Percentiles rank a stretch among this genome's conserved stretches.
These are phyloP conservation scores for Trididemnum clinides DNA, from an alignment of 23 tunicate genomes.

Conservation along the genomic window DNA sequence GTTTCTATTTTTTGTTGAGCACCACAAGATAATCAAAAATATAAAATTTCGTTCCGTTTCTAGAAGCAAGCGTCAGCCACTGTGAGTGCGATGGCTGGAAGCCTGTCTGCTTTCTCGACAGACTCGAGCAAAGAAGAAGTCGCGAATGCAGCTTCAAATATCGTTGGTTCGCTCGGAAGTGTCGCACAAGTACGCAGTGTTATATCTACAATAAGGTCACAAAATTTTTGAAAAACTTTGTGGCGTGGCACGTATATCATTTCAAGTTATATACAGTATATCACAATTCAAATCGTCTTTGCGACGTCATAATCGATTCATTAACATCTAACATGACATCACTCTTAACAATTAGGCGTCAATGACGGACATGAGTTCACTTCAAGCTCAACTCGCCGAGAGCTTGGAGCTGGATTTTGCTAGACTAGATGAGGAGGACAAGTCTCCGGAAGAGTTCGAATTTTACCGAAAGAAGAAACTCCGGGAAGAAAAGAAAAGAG, in stretches of 20 bases:
- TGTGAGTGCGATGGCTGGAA: conserved; percentile 72
- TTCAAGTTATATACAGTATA: too few species aligned
- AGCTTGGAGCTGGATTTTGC: conserved; percentile 59
- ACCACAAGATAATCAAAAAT: too few species aligned
- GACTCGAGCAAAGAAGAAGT: conserved; percentile 90
- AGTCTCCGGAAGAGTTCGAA: conserved; percentile 88
- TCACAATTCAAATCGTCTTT: too few species aligned
- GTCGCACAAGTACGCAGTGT: conserved; percentile 72
- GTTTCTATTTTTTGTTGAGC: too few species aligned
- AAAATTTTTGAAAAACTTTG: too few species aligned
- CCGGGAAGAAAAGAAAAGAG: conserved; percentile 78
- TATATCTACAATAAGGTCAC: too few species aligned
- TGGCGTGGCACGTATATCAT: too few species aligned
- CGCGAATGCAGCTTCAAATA: conserved; percentile 72
- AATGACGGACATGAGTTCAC: conserved; percentile 86
- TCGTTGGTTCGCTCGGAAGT: conserved; percentile 93
- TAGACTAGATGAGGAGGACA: conserved; percentile 63
- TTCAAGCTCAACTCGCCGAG: conserved; percentile 50
- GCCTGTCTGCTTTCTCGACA: conserved; percentile 51
- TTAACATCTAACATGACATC: background rate
- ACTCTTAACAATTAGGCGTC: conserved; percentile 55
- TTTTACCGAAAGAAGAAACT: conserved; percentile 63
- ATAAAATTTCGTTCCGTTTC: too few species aligned
- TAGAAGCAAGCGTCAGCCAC: conserved; percentile 73
- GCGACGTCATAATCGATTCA: background rate